A percentile compares a stretch with the other conserved stretches of the same genome.
These are phyloP conservation scores for Aquatica leii DNA, from an alignment of 2,888 invertebrate genomes.

Conservation along the genomic window DNA sequence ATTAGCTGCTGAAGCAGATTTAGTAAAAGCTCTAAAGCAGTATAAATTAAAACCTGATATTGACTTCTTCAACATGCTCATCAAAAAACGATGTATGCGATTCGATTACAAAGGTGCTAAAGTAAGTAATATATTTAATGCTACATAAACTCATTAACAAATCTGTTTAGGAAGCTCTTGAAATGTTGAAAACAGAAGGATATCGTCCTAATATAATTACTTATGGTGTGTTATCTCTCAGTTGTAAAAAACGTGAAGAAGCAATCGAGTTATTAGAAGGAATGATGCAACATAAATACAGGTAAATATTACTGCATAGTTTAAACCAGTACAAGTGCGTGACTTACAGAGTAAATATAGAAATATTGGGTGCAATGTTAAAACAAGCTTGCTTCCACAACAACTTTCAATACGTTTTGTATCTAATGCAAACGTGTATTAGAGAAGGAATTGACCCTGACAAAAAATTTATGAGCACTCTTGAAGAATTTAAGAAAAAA, in stretches of 20 bases:
- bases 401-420: slow-evolving; percentile 73
- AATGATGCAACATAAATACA: slow-evolving; percentile 73
- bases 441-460: slow-evolving; percentile 71
- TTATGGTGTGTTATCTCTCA: slow-evolving; percentile 84
- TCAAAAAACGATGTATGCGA: slow-evolving; percentile 79
- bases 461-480: slow-evolving; percentile 66
- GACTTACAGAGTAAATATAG: slow-evolving; percentile 72
- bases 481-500: slow-evolving; percentile 70
- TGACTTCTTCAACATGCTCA: slow-evolving; percentile 86
- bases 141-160: slow-evolving; percentile 30
- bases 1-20: slow-evolving; percentile 71
- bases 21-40: slow-evolving; percentile 70
- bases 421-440: slow-evolving; percentile 72
- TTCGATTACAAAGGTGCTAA: slow-evolving; percentile 74
- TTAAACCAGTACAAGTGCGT: slow-evolving; percentile 14
- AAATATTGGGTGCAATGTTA: slow-evolving; percentile 79
- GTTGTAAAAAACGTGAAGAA: slow-evolving; percentile 72
- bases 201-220: slow-evolving; percentile 80
- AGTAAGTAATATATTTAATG: slow-evolving; percentile 63
- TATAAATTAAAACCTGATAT: slow-evolving; percentile 74
- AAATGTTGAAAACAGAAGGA: slow-evolving; percentile 64
- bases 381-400: slow-evolving; percentile 67
- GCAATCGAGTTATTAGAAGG: slow-evolving; percentile 72
- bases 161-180: slow-evolving; percentile 64
- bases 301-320: slow-evolving; percentile 61